Base-by-base conservation (phyloP, 1,140 invertebrate species). In the Aphidius ervi region DNA sequence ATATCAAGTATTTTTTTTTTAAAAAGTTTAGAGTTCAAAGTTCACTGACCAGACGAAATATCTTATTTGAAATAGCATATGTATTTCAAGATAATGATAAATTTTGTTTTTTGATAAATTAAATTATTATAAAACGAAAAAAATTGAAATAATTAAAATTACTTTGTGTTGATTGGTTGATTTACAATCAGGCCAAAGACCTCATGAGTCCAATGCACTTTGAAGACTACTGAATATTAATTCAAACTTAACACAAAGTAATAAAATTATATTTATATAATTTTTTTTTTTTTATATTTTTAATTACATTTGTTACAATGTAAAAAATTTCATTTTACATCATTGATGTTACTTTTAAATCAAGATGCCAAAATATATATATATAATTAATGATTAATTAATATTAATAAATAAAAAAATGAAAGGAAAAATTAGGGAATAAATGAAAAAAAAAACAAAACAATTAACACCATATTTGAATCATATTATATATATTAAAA, bases 401-500 rank as follows among this genome's bases (percentile, higher is more conserved):
- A 58, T 9, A 43, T 45, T 46, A 55, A 45, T 20, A 64, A 62
- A 61, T 7, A 58, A 66, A 67, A 64, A 65, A 65, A 63, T 16
- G 57, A 50, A 68, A 64, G 63, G 56, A 68, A 68, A 68, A 58
- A 59, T 55, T 23, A 64, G 66, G 71, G 68, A 66, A 66, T 71
- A 70, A 68, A 70, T 70, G 67, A 67, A 71, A 67, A 70, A 68
- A 71, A 65, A 66, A 72, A 70, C 73, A 69, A 71, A 68, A 72
- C 74, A 74, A 73, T 74, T 71, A 70, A 72, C 71, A 68, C 68
- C 2, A 31, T 31, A 67, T 70, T 68, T 73, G 74, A 77, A 79
- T 76, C 72, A 77, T 76, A 76, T 74, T 73, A 77, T 76, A 77
- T 23, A 23, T 78, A 78, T 79, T 77, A 76, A 77, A 75, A 78